Conservation (phyloP, 1,140 invertebrate species). For the Akabosia matsudoensis region DNA sequence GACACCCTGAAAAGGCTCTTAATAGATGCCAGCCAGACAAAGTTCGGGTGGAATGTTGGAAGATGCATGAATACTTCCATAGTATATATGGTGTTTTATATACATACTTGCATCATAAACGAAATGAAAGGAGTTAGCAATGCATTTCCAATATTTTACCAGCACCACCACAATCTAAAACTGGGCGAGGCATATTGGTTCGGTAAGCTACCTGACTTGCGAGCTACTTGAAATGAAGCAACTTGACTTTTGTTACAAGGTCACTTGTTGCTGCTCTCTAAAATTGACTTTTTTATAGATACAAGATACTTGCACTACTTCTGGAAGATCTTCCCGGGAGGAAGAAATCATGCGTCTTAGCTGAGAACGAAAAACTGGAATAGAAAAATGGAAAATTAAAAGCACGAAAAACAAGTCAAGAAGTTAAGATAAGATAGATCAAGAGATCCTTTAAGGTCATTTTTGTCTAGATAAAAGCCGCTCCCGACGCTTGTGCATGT, state of each 20-base stretch:
- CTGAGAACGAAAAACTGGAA: conserved; percentile 17
- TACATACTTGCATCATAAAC: no score
- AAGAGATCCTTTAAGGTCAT: neutral
- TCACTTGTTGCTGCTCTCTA: neutral
- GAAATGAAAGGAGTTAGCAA: no score
- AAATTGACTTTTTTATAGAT: neutral
- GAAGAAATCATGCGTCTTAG: neutral
- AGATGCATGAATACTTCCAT: no score
- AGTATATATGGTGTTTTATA: no score
- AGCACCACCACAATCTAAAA: neutral
- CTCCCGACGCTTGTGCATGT: neutral
- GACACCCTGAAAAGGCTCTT: neutral
- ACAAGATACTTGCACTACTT: neutral
- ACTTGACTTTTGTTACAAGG: neutral
- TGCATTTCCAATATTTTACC: neutral
- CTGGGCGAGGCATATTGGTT: neutral
- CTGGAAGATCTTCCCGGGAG: neutral
- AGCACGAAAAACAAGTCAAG: neutral
- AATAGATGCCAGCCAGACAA: no score
- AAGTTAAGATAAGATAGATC: neutral
- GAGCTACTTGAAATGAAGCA: neutral
- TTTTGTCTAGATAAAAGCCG: no score
- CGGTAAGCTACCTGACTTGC: conserved; percentile 19
- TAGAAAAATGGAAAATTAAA: conserved; percentile 20
- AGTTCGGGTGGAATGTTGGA: no score